Evolutionary conservation across 2,888 invertebrate genomes (phyloP).

Genomic region (Blera fallax): DNA sequence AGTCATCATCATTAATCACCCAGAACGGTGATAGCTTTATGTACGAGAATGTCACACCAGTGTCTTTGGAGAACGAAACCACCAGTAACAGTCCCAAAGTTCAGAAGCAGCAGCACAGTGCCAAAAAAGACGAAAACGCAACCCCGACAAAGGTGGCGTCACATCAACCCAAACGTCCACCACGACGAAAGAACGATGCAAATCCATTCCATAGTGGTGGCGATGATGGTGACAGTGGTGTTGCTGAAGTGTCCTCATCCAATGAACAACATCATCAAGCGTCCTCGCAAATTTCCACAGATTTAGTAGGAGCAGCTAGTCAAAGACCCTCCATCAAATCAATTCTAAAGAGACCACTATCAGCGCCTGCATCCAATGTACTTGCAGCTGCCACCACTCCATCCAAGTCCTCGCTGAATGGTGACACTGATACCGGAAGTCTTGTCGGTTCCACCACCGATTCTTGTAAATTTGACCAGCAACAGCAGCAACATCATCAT

Average conservation of each 20-base stretch:
- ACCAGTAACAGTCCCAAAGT: slow-evolving; percentile 38
- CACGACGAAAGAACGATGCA: slow-evolving; percentile 76
- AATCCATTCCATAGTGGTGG: slow-evolving; percentile 49
- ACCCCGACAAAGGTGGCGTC: neutral
- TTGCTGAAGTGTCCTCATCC: neutral
- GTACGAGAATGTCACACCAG: slow-evolving; percentile 82
- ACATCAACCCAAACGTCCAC: slow-evolving; percentile 78
- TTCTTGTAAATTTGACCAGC: slow-evolving; percentile 38
- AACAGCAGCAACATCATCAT: slow-evolving; percentile 47
- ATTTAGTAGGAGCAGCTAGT: slow-evolving; percentile 57
- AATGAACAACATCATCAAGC: slow-evolving; percentile 50
- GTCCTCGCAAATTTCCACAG: slow-evolving; percentile 61
- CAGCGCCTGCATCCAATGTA: slow-evolving; percentile 77
- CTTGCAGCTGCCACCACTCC: slow-evolving; percentile 34
- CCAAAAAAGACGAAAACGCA: slow-evolving; percentile 48
- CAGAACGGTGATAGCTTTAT: slow-evolving; percentile 80
- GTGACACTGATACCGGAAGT: slow-evolving; percentile 78
- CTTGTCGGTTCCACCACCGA: slow-evolving; percentile 42
- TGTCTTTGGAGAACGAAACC: slow-evolving; percentile 25
- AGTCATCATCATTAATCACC: slow-evolving; percentile 79
- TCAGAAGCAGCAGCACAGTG: slow-evolving; percentile 50
- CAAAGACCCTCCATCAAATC: slow-evolving; percentile 82
- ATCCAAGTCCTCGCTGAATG: slow-evolving; percentile 78
- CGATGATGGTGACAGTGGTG: neutral
- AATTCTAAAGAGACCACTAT: slow-evolving; percentile 84